Evolutionary conservation across 2,797 vertebrate genomes (phyloP), one percentile per base, ranked within the genome.

Genomic region (Paguma larvata): DNA sequence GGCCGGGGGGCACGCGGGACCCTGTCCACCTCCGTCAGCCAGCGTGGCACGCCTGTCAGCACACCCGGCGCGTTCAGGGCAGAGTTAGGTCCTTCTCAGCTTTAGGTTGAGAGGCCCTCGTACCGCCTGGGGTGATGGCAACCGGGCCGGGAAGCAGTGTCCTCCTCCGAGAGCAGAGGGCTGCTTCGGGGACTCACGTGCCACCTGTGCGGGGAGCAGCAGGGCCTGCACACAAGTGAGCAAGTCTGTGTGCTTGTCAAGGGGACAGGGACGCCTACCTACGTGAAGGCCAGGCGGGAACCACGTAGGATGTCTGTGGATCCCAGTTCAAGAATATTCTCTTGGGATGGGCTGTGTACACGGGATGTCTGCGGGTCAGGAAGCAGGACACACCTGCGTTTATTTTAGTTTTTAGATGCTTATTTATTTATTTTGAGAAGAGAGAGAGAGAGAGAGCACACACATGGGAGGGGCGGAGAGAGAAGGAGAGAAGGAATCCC

Each of bases 31-130:
- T 41, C 85, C 23, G 1, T 21, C 14, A 41, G 27, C 59, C 56
- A 79, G 5, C 5, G 1, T 2, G 19, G n/a, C 41, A 18, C 2
- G 13, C 23, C 56, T 51, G 78, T 32, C 15, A 16, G 56, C 5
- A 1, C 0, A 8, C 41, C 41, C 15, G 19, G 41, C 2, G 3
- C 23, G 0, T 53, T 23, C 11, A 0, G 30, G 5, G 4, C 46
- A 34, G 46, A 21, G 4, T 0, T 0, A 32, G 0, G 11, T 48
- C 56, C 67, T 25, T n/a, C 9, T 25, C 21, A 3, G 46, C 59
- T 41, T 19, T 53, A 25, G 14, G 38, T 6, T 30, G 19, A 53
- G 38, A 23, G 13, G 59, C 7, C 46, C 41, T 46, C 21, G 5
- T 0, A 4, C 34, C 15, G 67, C 12, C 10, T 19, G 27, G 86